A percentile compares a stretch with the other conserved stretches of the same genome.
Evolutionary conservation across 2,888 invertebrate genomes (phyloP).

Genomic region (Elegia similella): DNA sequence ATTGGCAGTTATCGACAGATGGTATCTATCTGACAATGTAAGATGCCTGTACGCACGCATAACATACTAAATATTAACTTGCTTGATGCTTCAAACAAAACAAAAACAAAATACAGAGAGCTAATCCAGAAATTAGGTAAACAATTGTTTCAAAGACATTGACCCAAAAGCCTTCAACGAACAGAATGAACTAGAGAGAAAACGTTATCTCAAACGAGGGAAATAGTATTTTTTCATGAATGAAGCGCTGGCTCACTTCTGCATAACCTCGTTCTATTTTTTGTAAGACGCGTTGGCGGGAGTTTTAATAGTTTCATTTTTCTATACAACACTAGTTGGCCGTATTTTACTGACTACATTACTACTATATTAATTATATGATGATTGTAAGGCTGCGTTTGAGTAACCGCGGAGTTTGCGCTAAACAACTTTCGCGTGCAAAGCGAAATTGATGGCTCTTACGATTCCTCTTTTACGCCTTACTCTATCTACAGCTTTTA

Average conservation of each 20-base stretch:
- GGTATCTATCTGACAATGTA: too few species aligned
- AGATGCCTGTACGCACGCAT: too few species aligned
- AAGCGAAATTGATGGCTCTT: too few species aligned
- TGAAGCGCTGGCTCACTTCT: conserved; percentile 22
- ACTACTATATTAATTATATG: not conserved
- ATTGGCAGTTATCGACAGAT: too few species aligned
- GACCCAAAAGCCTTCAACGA: not conserved
- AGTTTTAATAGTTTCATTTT: conserved; percentile 22
- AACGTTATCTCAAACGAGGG: not conserved
- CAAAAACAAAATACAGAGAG: not conserved
- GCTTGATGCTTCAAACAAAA: not conserved
- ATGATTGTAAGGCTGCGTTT: too few species aligned
- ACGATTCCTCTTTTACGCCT: too few species aligned
- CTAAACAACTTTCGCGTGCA: too few species aligned
- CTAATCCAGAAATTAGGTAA: not conserved
- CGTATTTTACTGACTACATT: conserved; percentile 16
- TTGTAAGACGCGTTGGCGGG: conserved; percentile 33
- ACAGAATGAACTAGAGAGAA: conserved; percentile 2
- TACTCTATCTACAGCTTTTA: too few species aligned
- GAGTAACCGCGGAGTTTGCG: too few species aligned
- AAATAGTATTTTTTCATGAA: conserved; percentile 18
- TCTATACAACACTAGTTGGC: conserved; percentile 22
- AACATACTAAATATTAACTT: too few species aligned
- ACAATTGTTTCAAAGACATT: not conserved
- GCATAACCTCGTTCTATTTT: conserved; percentile 38